Conservation (phyloP, 2,888 invertebrate species). For the Pocota personata region DNA sequence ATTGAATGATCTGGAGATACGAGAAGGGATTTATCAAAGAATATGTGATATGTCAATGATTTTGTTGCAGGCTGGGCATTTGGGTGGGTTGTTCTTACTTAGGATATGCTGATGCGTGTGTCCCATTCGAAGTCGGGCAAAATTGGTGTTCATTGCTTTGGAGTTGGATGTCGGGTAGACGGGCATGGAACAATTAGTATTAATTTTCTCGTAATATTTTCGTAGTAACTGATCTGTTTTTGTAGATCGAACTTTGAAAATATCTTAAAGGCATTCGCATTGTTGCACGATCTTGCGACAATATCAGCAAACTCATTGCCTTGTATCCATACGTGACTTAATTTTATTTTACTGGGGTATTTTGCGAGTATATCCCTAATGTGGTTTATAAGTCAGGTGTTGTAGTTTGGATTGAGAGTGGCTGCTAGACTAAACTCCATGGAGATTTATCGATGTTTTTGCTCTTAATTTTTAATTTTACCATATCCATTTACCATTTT, state of each 20-base stretch:
- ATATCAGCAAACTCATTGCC: not conserved
- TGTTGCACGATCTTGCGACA: not conserved
- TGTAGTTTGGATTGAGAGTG: no score
- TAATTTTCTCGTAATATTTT: not conserved
- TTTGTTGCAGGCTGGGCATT: not conserved
- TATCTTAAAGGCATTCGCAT: not conserved
- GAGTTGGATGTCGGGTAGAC: not conserved
- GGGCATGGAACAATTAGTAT: not conserved
- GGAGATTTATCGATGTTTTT: no score
- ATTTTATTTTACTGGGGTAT: no score
- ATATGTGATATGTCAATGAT: not conserved
- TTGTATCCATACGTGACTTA: not conserved
- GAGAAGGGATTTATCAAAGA: not conserved
- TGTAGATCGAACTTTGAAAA: not conserved
- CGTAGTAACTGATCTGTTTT: no score
- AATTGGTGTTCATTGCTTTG: not conserved
- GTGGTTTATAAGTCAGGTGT: no score
- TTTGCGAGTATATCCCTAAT: no score
- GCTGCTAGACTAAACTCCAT: no score
- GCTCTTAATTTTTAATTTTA: no score
- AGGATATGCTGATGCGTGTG: not conserved
- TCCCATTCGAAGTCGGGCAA: not conserved
- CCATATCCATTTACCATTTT: no score
- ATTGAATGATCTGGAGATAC: not conserved
- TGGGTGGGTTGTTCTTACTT: not conserved